Conservation (phyloP, 2,888 invertebrate species). For the Theristus sp. region DNA sequence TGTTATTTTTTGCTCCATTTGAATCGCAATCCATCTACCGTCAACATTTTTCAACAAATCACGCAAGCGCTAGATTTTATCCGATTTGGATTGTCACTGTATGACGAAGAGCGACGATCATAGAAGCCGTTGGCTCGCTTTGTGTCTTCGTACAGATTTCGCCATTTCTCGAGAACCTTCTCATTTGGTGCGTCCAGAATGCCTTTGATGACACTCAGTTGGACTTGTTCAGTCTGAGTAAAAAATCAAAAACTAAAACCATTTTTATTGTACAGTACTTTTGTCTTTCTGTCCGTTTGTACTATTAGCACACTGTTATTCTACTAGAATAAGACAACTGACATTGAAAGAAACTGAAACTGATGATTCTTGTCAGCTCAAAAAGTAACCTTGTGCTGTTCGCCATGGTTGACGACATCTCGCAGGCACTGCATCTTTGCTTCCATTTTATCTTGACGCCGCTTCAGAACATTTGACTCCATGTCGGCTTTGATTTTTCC, state of each 20-base stretch:
- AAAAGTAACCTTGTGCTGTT: constrained; percentile 23
- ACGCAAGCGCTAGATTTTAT: background rate
- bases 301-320: background rate
- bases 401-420: constrained; percentile 24
- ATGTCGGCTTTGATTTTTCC: background rate
- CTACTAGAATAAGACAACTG: constrained; percentile 13
- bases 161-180: constrained; percentile 22
- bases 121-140: background rate
- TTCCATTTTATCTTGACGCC: constrained; percentile 24
- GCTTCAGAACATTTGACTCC: constrained; percentile 11
- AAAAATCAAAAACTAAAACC: too few species aligned
- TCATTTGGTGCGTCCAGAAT: constrained; percentile 22
- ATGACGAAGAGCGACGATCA: background rate
- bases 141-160: background rate
- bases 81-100: background rate
- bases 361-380: too few species aligned
- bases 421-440: constrained; percentile 23
- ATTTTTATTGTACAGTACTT: too few species aligned
- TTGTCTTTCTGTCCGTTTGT: too few species aligned
- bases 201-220: constrained; percentile 17
- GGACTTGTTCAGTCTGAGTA: too few species aligned
- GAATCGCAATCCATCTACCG: too few species aligned
- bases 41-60: background rate
- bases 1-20: too few species aligned
- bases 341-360: too few species aligned